Percentiles rank a stretch among this genome's conserved stretches.
Conservation (phyloP, 2,113 vertebrate genomes). For the Mustelus asterias region DNA sequence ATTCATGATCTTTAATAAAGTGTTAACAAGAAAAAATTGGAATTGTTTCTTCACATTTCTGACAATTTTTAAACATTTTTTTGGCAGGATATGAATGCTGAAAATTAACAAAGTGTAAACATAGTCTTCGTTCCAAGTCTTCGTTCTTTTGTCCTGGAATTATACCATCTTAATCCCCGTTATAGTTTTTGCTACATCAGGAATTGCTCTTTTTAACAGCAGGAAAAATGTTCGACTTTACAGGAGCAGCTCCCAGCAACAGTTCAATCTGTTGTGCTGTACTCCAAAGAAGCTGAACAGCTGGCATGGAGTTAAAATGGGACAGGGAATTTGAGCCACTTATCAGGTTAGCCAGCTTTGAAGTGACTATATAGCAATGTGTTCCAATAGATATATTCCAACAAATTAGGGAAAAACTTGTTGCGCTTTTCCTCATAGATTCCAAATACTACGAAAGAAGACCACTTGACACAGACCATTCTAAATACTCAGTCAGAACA, state of each 20-base stretch:
- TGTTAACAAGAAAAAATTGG: not conserved
- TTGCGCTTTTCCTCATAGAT: not conserved
- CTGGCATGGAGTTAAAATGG: not conserved
- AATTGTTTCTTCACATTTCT: not conserved
- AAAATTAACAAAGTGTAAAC: not conserved
- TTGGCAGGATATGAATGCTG: not conserved
- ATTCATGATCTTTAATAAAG: not conserved
- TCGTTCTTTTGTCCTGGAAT: not conserved
- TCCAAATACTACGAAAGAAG: not conserved
- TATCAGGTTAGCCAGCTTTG: not conserved
- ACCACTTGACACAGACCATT: not conserved
- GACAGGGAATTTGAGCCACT: not conserved
- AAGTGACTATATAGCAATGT: not conserved
- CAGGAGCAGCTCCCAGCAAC: not conserved
- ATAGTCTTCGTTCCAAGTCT: not conserved
- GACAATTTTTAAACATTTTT: not conserved
- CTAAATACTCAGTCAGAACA: not conserved
- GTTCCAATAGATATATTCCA: not conserved
- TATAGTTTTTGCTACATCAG: not conserved
- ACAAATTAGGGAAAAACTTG: not conserved
- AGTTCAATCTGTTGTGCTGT: not conserved
- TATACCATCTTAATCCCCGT: not conserved
- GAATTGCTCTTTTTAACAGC: not conserved
- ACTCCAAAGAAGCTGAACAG: not conserved
- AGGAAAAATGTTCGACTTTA: not conserved